Evolutionary conservation across 2,797 vertebrate species (phyloP), one percentile per base, ranked within the genome.

Genomic region (Nyctalus aviator): DNA sequence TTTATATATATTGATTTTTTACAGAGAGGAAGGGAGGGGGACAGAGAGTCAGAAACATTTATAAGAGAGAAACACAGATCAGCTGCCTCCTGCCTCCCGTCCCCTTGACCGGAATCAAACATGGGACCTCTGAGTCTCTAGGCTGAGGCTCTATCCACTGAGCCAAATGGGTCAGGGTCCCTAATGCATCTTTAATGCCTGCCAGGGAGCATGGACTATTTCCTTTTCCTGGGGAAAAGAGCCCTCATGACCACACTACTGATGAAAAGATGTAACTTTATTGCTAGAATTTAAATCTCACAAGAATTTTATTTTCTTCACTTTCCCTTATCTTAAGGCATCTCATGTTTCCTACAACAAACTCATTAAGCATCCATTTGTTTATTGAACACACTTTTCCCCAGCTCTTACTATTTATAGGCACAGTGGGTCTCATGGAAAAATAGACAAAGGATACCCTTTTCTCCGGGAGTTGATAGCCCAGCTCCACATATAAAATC

Each of bases 241-340:
- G 12, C 44, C 53, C n/a, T 64, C 66, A 73, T 91, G 72, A 93
- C 76, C 55, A 75, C 57, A 72, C 35, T 72, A 41, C 48, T 81
- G n/a, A 88, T 76, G 35, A 79, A 93, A 84, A 6, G 4, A 84
- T 69, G 4, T 3, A 30, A 23, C 13, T 76, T 93, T 64, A 62
- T 75, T 90, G 21, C 53, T 64, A 96, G 50, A 94, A 41, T 90
- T 94, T 82, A 95, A 82, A 92, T 82, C 21, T 50, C n/a, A 35
- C 44, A 68, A 88, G 55, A 75, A 71, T 59, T 46, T 88, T 13
- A 30, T 46, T 90, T 83, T 59, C 4, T 11, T 75, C 44, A 73
- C 66, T 86, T 90, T 73, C 17, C 18, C 14, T 76, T 81, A 69
- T 17, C 23, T 89, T 57, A 66, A 86, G 21, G 15, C 48, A 3